Evolutionary conservation across 2,888 invertebrate species (phyloP), one percentile per base, ranked within the genome.

Genomic region (Hirudinaria manillensis): DNA sequence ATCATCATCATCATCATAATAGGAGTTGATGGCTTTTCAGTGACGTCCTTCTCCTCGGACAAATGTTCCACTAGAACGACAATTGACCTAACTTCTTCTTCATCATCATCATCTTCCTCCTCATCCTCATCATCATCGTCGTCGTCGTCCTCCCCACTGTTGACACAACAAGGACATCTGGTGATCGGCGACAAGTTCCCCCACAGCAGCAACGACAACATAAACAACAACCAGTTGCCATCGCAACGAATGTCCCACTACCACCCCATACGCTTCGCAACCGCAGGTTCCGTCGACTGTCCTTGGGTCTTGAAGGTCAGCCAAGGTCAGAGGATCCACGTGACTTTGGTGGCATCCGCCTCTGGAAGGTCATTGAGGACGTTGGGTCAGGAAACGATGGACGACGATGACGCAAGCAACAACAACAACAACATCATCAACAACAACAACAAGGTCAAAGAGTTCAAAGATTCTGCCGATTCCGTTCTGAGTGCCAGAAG

Each of bases 1-100:
- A 55, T 70, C 61, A 53, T 71, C 75, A 71, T 75, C 75, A 55
- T 72, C 71, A 56, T 56, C 71, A 53, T 71, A 27, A 36, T 71
- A 56, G 56, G 53, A 13, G 6, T 29, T 27, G 29, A 27, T 61
- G 24, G 29, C 61, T 24, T 61, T 61, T 61, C 61, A 61, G 61
- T 61, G 61, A 61, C 61, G 61, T 61, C 61, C 13, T 61, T 29
- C 24, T 27, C 61, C 13, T 61, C 61, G 10, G 61, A 61, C 61
- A 61, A 61, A 29, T 61, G 61, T 10, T 61, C 61, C 24, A 27
- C 19, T 29, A 61, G 13, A 29, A 29, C 61, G 7, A 29, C 61
- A 29, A 29, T 61, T 29, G 29, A 27, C 61, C 29, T n/a, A 4
- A 29, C 36, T 7, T 68, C 68, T 16, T 19, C 3, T 7, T 34